Conservation (phyloP, 1,140 invertebrate species). For the Batillaria attramentaria region DNA sequence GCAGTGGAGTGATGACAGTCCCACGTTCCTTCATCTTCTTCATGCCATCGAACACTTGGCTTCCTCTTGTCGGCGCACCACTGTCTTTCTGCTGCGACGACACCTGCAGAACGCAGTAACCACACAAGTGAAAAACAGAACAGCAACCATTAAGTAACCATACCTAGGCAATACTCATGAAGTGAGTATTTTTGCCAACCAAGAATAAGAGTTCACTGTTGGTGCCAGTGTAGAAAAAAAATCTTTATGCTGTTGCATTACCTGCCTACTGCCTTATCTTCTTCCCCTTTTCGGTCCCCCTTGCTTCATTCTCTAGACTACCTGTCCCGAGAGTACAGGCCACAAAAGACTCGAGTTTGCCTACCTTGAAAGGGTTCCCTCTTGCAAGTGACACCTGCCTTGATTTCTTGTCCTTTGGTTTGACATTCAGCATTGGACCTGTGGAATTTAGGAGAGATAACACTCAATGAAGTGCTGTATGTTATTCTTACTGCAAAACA, state of each 20-base stretch:
- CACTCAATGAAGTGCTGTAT: neutral
- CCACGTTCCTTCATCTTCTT: slow-evolving; percentile 55
- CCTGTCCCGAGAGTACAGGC: too few relatives aligned
- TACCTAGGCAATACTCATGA: too few relatives aligned
- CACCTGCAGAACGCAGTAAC: neutral
- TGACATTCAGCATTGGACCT: slow-evolving; percentile 56
- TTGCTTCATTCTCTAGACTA: too few relatives aligned
- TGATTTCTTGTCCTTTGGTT: slow-evolving; percentile 44
- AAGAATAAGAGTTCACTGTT: too few relatives aligned
- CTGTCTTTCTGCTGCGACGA: slow-evolving; percentile 21
- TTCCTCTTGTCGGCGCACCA: slow-evolving; percentile 50
- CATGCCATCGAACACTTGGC: slow-evolving; percentile 67
- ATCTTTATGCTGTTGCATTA: too few relatives aligned
- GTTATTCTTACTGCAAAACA: too few relatives aligned
- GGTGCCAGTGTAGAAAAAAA: neutral
- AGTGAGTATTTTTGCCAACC: too few relatives aligned
- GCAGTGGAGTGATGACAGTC: slow-evolving; percentile 33
- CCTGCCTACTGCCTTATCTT: too few relatives aligned
- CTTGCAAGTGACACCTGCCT: slow-evolving; percentile 41
- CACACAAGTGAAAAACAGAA: neutral
- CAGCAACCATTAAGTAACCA: neutral
- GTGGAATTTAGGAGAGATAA: slow-evolving; percentile 4
- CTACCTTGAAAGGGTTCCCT: slow-evolving; percentile 64
- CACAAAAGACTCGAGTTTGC: too few relatives aligned
- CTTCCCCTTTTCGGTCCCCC: too few relatives aligned